Conservation (phyloP, 2,797 vertebrate species). For the Geotrypetes seraphini region DNA sequence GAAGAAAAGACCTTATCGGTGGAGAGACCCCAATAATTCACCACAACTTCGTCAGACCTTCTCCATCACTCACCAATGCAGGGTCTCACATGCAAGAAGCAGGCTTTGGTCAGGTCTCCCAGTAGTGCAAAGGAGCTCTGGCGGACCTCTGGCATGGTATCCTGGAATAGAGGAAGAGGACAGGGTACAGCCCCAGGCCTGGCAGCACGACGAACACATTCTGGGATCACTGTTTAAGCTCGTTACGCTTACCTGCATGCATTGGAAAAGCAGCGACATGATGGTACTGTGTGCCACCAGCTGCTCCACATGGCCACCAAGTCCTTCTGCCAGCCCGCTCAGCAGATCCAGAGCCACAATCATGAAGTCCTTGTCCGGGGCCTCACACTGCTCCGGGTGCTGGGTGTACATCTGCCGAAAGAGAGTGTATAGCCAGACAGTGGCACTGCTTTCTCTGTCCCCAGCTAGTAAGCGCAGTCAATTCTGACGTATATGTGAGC, state of each 20-base stretch:
- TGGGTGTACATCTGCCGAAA: constrained; percentile 77
- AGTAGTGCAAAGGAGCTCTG: constrained; percentile 87
- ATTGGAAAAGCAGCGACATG: constrained; percentile 87
- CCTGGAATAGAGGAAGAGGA: constrained; percentile 44
- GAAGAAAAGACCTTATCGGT: too few species aligned
- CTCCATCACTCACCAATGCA: constrained; percentile 79
- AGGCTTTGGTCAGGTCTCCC: constrained; percentile 87
- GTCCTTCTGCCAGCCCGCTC: constrained; percentile 82
- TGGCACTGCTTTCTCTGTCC: background rate
- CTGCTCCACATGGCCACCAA: constrained; percentile 78
- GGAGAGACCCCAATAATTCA: too few species aligned
- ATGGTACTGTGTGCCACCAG: constrained; percentile 85
- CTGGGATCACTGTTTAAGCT: too few species aligned
- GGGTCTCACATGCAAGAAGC: constrained; percentile 86
- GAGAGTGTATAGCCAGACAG: background rate
- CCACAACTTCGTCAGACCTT: too few species aligned
- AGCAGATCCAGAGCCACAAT: constrained; percentile 86
- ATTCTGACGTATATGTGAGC: too few species aligned
- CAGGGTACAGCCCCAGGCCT: background rate
- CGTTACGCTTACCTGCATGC: constrained; percentile 85
- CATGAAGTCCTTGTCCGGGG: constrained; percentile 93
- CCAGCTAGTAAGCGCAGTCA: background rate
- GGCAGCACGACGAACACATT: too few species aligned
- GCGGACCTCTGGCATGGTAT: constrained; percentile 88
- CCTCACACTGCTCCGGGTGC: constrained; percentile 87